These are phyloP conservation scores for Heliconius ismenius DNA, from an alignment of 2,888 invertebrate species.

Conservation along the genomic window DNA sequence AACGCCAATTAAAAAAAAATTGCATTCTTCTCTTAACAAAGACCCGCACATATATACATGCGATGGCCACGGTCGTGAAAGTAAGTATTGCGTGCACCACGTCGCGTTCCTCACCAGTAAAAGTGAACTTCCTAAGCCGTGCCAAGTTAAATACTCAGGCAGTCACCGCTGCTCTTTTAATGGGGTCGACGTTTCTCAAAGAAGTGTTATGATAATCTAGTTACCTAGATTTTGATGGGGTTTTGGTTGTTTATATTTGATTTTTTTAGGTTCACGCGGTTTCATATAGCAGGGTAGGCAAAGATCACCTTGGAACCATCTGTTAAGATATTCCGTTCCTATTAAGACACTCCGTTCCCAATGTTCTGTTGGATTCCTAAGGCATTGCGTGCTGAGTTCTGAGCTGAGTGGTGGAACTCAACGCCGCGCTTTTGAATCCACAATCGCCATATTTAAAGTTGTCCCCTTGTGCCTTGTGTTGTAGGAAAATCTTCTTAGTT, in stretches of 20 bases:
- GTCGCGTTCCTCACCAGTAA: constrained; percentile 67
- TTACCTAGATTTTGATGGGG: neutral
- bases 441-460: no score
- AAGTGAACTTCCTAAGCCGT: constrained; percentile 72
- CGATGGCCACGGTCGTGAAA: constrained; percentile 55
- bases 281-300: neutral
- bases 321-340: neutral
- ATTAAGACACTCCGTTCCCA: neutral
- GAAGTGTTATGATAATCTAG: neutral
- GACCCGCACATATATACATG: constrained; percentile 42
- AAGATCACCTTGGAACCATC: neutral
- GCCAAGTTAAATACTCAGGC: constrained; percentile 33
- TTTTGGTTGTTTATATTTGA: neutral
- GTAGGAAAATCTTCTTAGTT: no score
- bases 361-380: neutral
- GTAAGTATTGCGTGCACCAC: constrained; percentile 75
- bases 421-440: no score
- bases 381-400: no score
- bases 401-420: no score
- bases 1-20: constrained; percentile 36
- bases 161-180: constrained; percentile 36
- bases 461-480: no score
- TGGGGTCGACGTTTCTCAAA: constrained; percentile 34
- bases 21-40: constrained; percentile 45
- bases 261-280: neutral